These are phyloP conservation scores for Tachina fera DNA, from an alignment of 2,888 invertebrate species.

Conservation along the genomic window DNA sequence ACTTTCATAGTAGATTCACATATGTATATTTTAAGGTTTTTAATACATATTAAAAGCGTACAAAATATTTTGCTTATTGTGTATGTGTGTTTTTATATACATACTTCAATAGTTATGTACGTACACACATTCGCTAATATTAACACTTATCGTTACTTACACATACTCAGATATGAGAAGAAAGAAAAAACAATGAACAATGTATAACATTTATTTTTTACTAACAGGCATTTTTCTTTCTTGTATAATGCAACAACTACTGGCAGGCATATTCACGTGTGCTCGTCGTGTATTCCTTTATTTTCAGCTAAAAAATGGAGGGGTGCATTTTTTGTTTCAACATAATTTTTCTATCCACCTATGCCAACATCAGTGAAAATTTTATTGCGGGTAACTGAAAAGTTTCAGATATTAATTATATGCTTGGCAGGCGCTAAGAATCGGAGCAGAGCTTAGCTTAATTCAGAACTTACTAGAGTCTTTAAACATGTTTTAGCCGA, in stretches of 20 bases:
- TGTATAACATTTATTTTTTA: constrained; percentile 67
- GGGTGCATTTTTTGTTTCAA: background rate
- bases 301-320: no score
- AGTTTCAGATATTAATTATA: background rate
- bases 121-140: constrained; percentile 26
- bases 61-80: constrained; percentile 33
- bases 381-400: constrained; percentile 1
- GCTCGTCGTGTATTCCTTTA: no score
- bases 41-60: constrained; percentile 51
- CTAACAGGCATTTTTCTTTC: constrained; percentile 49
- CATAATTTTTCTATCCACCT: constrained; percentile 8
- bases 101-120: background rate
- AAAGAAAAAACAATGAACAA: constrained; percentile 55
- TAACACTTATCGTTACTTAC: constrained; percentile 24
- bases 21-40: constrained; percentile 39
- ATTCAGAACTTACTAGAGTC: no score
- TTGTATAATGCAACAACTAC: constrained; percentile 12
- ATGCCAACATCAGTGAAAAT: constrained; percentile 12
- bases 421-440: background rate
- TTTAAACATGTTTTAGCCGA: no score
- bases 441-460: no score
- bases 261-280: background rate
- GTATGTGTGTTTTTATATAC: constrained; percentile 1
- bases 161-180: background rate
- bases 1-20: constrained; percentile 1